phyloP scores from a whole-genome alignment of 2,113 vertebrate genomes.

The Emydura subglobosa region DNA sequence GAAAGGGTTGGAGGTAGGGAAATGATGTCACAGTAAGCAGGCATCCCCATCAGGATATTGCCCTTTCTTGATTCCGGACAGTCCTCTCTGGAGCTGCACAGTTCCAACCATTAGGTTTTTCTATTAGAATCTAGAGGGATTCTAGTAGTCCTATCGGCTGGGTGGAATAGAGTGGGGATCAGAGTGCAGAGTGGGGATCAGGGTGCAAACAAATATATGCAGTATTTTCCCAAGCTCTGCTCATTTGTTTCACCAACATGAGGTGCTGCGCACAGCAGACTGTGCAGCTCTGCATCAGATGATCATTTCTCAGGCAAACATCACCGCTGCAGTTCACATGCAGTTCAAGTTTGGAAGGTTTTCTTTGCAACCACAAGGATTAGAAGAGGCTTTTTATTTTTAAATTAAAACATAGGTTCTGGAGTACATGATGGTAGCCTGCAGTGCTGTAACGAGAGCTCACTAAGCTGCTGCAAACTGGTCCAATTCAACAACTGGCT shows the following conservation, averaged over 20 bases:
- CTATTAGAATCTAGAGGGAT: neutral
- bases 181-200: neutral
- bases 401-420: neutral
- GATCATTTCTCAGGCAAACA: neutral
- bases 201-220: fast-evolving
- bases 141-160: neutral
- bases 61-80: neutral
- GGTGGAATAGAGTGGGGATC: neutral
- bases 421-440: neutral
- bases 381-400: neutral
- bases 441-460: neutral
- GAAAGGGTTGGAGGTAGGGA: neutral
- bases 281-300: fast-evolving
- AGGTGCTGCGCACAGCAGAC: neutral
- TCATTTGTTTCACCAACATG: neutral
- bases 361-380: neutral
- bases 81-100: neutral
- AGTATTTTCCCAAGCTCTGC: neutral
- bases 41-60: neutral
- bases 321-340: neutral
- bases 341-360: neutral
- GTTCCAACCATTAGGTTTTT: neutral
- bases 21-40: neutral
- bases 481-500: neutral
- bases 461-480: neutral